These are phyloP conservation scores for Podargus strigoides DNA, from an alignment of 2,797 vertebrate species.

Conservation along the genomic window DNA sequence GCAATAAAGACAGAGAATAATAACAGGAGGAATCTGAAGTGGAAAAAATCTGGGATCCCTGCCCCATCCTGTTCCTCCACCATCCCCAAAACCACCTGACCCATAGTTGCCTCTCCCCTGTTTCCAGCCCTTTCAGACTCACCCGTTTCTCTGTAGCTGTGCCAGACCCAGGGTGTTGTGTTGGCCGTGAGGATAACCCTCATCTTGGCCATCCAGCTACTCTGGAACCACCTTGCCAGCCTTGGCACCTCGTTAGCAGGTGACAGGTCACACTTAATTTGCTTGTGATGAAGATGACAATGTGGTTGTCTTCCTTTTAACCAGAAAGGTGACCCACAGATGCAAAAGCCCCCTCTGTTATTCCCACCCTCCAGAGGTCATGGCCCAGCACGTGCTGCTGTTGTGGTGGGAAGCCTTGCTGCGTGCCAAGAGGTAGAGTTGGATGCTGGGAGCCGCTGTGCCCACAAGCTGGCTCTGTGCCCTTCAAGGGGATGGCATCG, in stretches of 20 bases:
- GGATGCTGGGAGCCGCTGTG: rapidly evolving
- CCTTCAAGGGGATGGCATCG: rapidly evolving
- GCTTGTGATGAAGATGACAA: neutral
- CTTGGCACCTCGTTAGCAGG: neutral
- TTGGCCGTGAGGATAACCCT: neutral
- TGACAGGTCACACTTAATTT: rapidly evolving
- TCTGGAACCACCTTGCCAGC: neutral
- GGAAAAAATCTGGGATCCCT: constrained; percentile 34
- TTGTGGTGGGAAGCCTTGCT: neutral
- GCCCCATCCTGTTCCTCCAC: neutral
- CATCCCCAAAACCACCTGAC: neutral
- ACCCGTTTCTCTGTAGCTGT: rapidly evolving
- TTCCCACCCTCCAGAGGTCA: neutral
- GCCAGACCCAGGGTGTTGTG: neutral
- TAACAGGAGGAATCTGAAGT: constrained; percentile 36
- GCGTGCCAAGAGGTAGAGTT: neutral
- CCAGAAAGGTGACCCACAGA: neutral
- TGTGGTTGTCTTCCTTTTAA: neutral
- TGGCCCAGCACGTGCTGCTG: rapidly evolving
- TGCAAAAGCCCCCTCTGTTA: neutral
- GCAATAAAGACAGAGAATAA: constrained; percentile 51
- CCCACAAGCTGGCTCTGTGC: rapidly evolving
- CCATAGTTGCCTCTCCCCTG: neutral
- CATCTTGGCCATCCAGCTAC: neutral
- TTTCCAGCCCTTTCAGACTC: neutral